Conservation (phyloP, 2,888 invertebrate species). For the Pantelozetes paolii region DNA sequence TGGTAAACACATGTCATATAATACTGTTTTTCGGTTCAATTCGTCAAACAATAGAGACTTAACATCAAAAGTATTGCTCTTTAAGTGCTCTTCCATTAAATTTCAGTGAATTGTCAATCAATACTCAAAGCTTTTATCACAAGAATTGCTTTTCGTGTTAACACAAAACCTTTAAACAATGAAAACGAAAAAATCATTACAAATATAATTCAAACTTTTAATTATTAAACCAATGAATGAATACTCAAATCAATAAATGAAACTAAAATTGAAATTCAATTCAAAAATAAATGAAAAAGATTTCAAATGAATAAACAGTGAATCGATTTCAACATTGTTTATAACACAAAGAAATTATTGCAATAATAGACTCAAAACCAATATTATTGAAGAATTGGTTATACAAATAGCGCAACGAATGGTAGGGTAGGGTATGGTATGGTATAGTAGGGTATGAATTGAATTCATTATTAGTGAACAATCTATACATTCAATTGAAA, state of each 20-base stretch:
- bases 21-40: background rate
- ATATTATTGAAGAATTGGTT: background rate
- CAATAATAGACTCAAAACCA: background rate
- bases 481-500: constrained; percentile 6
- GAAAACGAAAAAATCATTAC: background rate
- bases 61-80: background rate
- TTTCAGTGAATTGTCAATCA: constrained; percentile 21
- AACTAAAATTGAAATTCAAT: background rate
- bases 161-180: background rate
- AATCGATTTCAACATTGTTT: background rate
- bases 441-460: background rate
- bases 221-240: background rate
- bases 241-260: background rate
- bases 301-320: background rate
- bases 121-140: constrained; percentile 12
- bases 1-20: background rate
- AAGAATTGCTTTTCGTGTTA: constrained; percentile 7
- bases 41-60: background rate
- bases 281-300: no score
- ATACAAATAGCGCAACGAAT: constrained; percentile 4
- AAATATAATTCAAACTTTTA: background rate
- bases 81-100: constrained; percentile 18
- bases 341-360: background rate
- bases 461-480: constrained; percentile 17
- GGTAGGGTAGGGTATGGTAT: background rate